Evolutionary conservation across 1,140 invertebrate genomes (phyloP).

Genomic region (Agrilus planipennis): DNA sequence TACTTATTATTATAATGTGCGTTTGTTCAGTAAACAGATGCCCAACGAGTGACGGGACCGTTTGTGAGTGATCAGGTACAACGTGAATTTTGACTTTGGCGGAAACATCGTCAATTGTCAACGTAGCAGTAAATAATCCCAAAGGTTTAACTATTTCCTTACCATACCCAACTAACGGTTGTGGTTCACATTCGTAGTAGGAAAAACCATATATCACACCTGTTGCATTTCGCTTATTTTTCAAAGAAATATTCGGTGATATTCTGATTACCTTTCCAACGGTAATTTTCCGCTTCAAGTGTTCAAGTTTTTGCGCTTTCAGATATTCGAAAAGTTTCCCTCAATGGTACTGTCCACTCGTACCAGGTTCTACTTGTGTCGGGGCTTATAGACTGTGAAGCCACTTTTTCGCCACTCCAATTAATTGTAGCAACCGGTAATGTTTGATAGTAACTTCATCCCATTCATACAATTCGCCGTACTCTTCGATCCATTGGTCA

Average conservation of each 20-base stretch:
- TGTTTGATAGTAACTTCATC: conserved; percentile 3
- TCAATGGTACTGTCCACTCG: neutral
- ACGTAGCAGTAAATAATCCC: conserved; percentile 7
- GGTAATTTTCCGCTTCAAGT: conserved; percentile 2
- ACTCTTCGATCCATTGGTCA: conserved; percentile 1
- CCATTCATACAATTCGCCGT: conserved; percentile 4
- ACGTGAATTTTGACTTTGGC: conserved; percentile 3
- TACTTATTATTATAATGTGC: conserved; percentile 1
- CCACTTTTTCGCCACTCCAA: conserved; percentile 2
- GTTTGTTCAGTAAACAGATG: conserved; percentile 1
- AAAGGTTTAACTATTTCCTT: neutral
- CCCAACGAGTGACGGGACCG: conserved; percentile 1
- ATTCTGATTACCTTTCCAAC: conserved; percentile 1
- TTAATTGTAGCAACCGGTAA: conserved; percentile 1
- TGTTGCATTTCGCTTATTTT: conserved; percentile 2
- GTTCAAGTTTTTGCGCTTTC: neutral
- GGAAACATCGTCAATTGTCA: too few relatives aligned
- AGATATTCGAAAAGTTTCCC: neutral
- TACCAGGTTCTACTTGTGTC: neutral
- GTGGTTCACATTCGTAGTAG: neutral
- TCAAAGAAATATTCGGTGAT: conserved; percentile 3
- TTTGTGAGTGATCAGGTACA: neutral
- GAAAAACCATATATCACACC: neutral
- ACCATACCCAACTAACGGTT: neutral
- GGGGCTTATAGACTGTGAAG: neutral